Base-by-base conservation (phyloP, 1,140 invertebrate species). In the Yoshiicerus persimilis region DNA sequence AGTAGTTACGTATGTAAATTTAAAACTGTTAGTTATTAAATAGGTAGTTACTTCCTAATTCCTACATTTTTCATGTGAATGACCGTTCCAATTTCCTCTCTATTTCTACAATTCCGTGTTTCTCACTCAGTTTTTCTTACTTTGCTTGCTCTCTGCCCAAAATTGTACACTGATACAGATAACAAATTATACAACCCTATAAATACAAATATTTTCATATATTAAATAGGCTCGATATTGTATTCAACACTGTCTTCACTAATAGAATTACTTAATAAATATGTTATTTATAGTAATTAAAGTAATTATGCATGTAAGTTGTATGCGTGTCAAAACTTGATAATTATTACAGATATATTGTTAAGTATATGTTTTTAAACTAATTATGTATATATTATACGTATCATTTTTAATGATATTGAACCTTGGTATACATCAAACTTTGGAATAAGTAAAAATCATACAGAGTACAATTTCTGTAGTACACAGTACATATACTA, bases 361-460 rank as follows among this genome's bases (percentile, higher is more conserved):
- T 47, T 20, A 20, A 47, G n/a, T n/a, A 47, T 47, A 47, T 47
- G 41, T 47, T 2, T 47, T 47, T 47, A 47, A 47, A 47, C 64
- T 70, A 70, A 25, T 70, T 47, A 16, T 70, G 9, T 66, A 66
- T 25, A n/a, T 25, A n/a, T 25, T 1, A 13, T 77, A 77, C 11
- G 6, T 34, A 70, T 70, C 64, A 70, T 70, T 70, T 30, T 70
- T 70, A 25, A 27, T 10, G 34, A 36, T 36, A 38, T 38, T 77
- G 32, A 77, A 77, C 70, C 70, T 77, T n/a, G 70, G 32, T 77
- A 77, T 77, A 77, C 70, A 36, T 77, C 70, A 77, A 36, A 77
- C 70, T 77, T 77, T 77, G 70, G 70, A 77, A 77, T 77, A 77
- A 1, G 70, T 77, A 77, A 77, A 77, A 77, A 77, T 77, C 32